Base-by-base conservation (phyloP, 2,113 vertebrate species). In the Caranx melampygus region DNA sequence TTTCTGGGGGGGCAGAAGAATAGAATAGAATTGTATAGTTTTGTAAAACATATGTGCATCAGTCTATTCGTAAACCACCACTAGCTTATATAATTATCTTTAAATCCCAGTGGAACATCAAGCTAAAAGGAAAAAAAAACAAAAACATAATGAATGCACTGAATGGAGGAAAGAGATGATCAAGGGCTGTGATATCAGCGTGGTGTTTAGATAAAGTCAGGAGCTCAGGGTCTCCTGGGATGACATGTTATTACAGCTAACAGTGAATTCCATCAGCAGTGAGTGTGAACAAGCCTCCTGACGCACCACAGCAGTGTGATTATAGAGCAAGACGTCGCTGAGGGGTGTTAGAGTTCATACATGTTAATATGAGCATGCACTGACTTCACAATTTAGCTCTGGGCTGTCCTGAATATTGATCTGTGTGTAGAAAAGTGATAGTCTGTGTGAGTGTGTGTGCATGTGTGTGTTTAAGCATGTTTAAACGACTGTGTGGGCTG, bases 401-500 rank as follows among this genome's bases (percentile, higher is more conserved):
- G 45, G 78, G 88, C 65, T 78, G 67, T 47, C 45, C 78, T 90
- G 73, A 88, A 89, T 88, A 90, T 87, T 84, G 72, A 89, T 85
- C 55, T 51, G 61, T 66, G 69, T 2, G 2, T 51, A 2, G 26
- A 15, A 13, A 74, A 33, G 34, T 71, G 49, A 72, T 45, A 72
- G 40, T 71, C 20, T 45, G 51, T 59, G 68, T 34, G 20, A 47
- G 55, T 54, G 57, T 51, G 44, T 52, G 51, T 73, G 42, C 10
- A 42, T 60, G 33, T 42, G 40, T 42, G 34, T 40, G 60, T 49
- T 72, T 80, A 60, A 72, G 14, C 34, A 61, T 40, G 61, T 62
- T 33, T n/a, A 65, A 63, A 71, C 65, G 34, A 16, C 52, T 14
- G 2, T 72, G 31, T 49, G 31, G 72, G 31, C 63, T 26, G 61